Percentiles rank a stretch among this genome's conserved stretches.
Conservation (phyloP, 2,888 invertebrate genomes). For the Idaea straminata region DNA sequence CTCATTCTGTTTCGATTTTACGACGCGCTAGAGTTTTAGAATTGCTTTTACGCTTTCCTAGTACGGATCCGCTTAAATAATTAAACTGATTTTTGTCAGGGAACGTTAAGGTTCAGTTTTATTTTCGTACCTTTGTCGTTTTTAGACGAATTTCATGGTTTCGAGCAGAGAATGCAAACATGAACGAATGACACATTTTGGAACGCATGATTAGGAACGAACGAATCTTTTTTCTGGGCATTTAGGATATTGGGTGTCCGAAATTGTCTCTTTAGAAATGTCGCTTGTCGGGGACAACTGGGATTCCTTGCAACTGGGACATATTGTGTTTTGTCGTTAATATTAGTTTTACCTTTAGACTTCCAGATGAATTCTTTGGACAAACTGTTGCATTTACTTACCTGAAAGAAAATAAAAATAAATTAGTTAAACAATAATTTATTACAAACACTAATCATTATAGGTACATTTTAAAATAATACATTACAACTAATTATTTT, state of each 20-base stretch:
- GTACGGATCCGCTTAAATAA: slow-evolving; percentile 60
- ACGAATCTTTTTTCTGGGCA: too few species aligned
- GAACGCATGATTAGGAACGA: background rate
- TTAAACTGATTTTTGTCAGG: slow-evolving; percentile 51
- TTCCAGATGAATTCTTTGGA: background rate
- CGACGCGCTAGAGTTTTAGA: slow-evolving; percentile 62
- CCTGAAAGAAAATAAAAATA: slow-evolving; percentile 42
- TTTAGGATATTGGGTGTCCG: background rate
- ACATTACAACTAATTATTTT: slow-evolving; percentile 32
- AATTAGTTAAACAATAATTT: background rate
- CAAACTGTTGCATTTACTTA: slow-evolving; percentile 38
- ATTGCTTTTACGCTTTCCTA: slow-evolving; percentile 61
- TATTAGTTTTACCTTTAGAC: background rate
- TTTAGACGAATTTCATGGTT: background rate
- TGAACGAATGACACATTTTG: background rate
- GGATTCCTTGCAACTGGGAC: too few species aligned
- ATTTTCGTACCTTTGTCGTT: background rate
- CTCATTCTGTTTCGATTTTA: slow-evolving; percentile 62
- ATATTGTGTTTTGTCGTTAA: background rate
- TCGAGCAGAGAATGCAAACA: background rate
- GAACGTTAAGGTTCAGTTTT: slow-evolving; percentile 30
- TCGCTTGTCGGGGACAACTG: too few species aligned
- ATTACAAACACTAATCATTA: slow-evolving; percentile 5
- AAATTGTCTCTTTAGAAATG: background rate
- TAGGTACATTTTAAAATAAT: slow-evolving; percentile 12